phyloP scores from a whole-genome alignment of 2,888 invertebrate species.

The Saturnia japonica region DNA sequence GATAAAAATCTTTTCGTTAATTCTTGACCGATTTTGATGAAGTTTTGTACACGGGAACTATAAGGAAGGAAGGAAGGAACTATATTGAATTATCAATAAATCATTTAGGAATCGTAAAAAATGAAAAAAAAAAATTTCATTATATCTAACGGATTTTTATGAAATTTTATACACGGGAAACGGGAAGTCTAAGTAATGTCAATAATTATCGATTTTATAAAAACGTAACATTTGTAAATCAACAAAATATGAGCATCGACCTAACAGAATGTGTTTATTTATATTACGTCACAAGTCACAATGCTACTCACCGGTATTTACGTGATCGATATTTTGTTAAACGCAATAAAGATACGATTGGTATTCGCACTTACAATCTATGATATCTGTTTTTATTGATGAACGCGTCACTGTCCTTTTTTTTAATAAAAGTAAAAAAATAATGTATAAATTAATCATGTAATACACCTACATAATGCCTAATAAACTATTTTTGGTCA shows the following conservation, averaged over 20 bases:
- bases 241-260: neutral
- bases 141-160: too few relatives aligned
- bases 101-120: too few relatives aligned
- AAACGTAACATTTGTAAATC: neutral
- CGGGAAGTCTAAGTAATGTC: too few relatives aligned
- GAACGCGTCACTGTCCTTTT: neutral
- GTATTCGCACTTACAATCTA: slow-evolving; percentile 19
- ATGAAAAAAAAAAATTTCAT: too few relatives aligned
- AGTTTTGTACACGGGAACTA: too few relatives aligned
- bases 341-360: slow-evolving; percentile 29
- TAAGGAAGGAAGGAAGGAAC: too few relatives aligned
- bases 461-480: too few relatives aligned
- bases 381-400: neutral
- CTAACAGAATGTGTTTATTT: slow-evolving; percentile 3
- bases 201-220: neutral
- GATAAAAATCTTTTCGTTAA: too few relatives aligned
- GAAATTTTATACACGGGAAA: too few relatives aligned
- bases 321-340: slow-evolving; percentile 31
- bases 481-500: too few relatives aligned
- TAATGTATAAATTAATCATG: neutral
- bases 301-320: slow-evolving; percentile 30
- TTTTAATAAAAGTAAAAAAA: slow-evolving; percentile 2
- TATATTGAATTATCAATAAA: too few relatives aligned
- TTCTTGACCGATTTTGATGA: too few relatives aligned
- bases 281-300: slow-evolving; percentile 25